phyloP scores from a whole-genome alignment of 2,797 vertebrate species.

The Mastacembelus armatus region DNA sequence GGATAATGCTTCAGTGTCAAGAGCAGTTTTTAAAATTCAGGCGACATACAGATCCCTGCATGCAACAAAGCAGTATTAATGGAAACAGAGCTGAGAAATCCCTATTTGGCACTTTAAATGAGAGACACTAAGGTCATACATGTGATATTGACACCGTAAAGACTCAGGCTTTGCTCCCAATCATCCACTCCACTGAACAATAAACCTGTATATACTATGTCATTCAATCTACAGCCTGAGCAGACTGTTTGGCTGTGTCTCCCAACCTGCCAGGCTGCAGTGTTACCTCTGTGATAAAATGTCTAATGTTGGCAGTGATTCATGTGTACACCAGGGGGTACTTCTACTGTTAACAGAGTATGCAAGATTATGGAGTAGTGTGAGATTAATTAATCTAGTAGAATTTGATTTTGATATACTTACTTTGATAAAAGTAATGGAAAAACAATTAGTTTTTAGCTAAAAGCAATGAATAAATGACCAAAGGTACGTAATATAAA shows the following conservation, averaged over 20 bases:
- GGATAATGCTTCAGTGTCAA: slow-evolving; percentile 77
- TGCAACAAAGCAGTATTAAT: slow-evolving; percentile 32
- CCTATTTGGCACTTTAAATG: slow-evolving; percentile 23
- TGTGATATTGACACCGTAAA: slow-evolving; percentile 30
- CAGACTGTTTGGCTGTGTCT: background rate
- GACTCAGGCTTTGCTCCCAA: slow-evolving; percentile 32
- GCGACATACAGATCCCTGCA: slow-evolving; percentile 48
- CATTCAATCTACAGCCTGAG: slow-evolving; percentile 18
- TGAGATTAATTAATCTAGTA: too few species aligned
- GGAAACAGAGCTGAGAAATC: slow-evolving; percentile 38
- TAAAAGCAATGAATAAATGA: too few species aligned
- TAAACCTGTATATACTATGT: slow-evolving; percentile 11
- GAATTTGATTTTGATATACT: too few species aligned
- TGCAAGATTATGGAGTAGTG: too few species aligned
- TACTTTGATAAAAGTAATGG: too few species aligned
- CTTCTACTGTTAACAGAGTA: too few species aligned
- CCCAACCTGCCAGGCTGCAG: background rate
- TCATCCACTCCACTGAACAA: slow-evolving; percentile 62
- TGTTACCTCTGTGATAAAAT: background rate
- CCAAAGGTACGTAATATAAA: too few species aligned
- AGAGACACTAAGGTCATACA: slow-evolving; percentile 18
- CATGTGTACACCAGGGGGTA: too few species aligned
- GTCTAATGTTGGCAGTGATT: background rate
- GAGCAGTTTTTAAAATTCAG: slow-evolving; percentile 72
- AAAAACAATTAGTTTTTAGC: too few species aligned